A percentile compares a stretch with the other conserved stretches of the same genome.
Evolutionary conservation across 1,140 invertebrate genomes (phyloP).

Genomic region (Cotesia vestalis): DNA sequence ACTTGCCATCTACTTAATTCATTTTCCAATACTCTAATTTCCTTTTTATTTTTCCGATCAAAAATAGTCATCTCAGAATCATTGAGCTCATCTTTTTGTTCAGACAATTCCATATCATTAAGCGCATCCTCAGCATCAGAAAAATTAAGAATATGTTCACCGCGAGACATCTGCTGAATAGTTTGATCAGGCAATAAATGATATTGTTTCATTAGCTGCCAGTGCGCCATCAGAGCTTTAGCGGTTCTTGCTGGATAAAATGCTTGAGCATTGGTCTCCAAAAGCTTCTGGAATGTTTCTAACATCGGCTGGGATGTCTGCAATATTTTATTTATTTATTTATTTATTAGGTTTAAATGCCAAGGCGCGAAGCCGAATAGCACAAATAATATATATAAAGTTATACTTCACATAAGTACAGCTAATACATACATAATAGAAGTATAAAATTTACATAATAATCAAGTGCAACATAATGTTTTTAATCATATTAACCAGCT

Average conservation of each 20-base stretch:
- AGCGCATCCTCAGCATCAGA: conserved; percentile 92
- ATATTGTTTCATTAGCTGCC: conserved; percentile 94
- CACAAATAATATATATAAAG: no score
- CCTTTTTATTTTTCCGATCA: conserved; percentile 78
- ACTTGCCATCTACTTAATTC: conserved; percentile 92
- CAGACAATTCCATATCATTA: conserved; percentile 83
- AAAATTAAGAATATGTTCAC: conserved; percentile 82
- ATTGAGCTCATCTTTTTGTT: conserved; percentile 80
- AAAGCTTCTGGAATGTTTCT: conserved; percentile 86
- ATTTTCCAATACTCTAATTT: conserved; percentile 89
- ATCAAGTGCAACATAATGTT: no score
- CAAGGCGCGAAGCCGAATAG: no score
- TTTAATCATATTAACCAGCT: no score
- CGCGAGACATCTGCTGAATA: conserved; percentile 72
- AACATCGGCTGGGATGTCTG: conserved; percentile 73
- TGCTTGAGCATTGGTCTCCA: conserved; percentile 83
- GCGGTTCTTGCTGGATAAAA: conserved; percentile 90
- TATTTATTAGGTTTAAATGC: no score
- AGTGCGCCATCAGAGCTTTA: conserved; percentile 86
- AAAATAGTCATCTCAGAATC: conserved; percentile 75
- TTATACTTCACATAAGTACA: no score
- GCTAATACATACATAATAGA: no score
- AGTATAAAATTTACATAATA: no score
- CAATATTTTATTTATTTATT: conserved; percentile 13
- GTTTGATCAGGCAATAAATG: conserved; percentile 90